These are phyloP conservation scores for Lymantria dispar DNA, from an alignment of 2,888 invertebrate species.

Conservation along the genomic window DNA sequence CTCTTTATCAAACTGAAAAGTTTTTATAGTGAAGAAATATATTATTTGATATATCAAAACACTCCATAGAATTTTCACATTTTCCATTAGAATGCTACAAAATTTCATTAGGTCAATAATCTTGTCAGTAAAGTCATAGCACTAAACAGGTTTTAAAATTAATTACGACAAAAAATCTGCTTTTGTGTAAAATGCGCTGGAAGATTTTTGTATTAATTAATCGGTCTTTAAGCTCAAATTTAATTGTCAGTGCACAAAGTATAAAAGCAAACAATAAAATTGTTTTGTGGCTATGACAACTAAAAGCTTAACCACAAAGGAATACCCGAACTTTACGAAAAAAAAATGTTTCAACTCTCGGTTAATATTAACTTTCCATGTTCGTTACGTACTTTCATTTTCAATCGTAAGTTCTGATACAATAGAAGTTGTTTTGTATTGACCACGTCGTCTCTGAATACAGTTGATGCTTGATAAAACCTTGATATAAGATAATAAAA, in stretches of 20 bases:
- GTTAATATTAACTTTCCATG: slow-evolving; percentile 55
- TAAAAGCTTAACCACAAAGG: slow-evolving; percentile 60
- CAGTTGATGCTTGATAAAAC: slow-evolving; percentile 60
- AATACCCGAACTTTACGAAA: slow-evolving; percentile 56
- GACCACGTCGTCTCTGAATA: slow-evolving; percentile 26
- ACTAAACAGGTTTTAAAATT: slow-evolving; percentile 22
- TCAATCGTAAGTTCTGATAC: slow-evolving; percentile 44
- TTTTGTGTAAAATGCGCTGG: slow-evolving; percentile 14
- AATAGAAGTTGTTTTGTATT: slow-evolving; percentile 52
- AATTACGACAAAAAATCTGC: slow-evolving; percentile 18
- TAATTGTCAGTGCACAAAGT: slow-evolving; percentile 37
- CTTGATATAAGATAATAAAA: slow-evolving; percentile 75
- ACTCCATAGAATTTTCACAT: not conserved
- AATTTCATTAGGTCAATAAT: slow-evolving; percentile 4
- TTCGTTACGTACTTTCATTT: slow-evolving; percentile 37
- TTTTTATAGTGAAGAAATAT: not conserved
- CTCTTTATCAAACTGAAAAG: slow-evolving; percentile 4
- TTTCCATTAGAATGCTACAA: not conserved
- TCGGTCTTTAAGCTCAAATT: slow-evolving; percentile 13
- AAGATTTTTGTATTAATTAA: slow-evolving; percentile 28
- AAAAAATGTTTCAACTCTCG: slow-evolving; percentile 60
- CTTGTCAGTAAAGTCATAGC: slow-evolving; percentile 14
- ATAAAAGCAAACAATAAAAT: slow-evolving; percentile 43
- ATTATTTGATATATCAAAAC: not conserved
- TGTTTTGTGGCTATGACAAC: slow-evolving; percentile 30